These are phyloP conservation scores for Tetragnatha versicolor DNA, from an alignment of 1,140 invertebrate species.

Conservation along the genomic window DNA sequence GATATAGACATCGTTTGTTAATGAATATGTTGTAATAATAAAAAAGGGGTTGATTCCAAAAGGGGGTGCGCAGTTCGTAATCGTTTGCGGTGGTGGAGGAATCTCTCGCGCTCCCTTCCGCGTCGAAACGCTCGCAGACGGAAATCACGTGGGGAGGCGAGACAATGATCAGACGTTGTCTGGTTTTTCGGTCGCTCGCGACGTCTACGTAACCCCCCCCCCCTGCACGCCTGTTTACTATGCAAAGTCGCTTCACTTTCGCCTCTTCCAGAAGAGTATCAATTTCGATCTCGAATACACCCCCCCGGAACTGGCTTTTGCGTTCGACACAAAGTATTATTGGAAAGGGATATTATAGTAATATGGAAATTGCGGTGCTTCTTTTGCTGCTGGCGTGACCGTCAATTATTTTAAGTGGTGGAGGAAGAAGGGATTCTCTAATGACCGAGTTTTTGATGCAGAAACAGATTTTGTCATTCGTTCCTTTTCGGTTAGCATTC, in stretches of 20 bases:
- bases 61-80: not conserved
- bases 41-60: not conserved
- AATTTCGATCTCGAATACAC: not conserved
- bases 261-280: no score
- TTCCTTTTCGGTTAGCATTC: no score
- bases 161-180: constrained; percentile 39
- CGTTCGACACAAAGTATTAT: no score
- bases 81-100: not conserved
- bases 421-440: no score
- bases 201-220: not conserved
- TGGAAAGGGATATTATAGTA: no score
- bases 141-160: constrained; percentile 30
- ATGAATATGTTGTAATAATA: not conserved
- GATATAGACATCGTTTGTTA: not conserved
- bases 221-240: constrained; percentile 11
- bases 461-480: no score
- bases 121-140: constrained; percentile 11
- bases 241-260: constrained; percentile 14
- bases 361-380: no score
- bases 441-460: no score
- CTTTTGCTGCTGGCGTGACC: no score
- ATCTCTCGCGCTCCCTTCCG: not conserved
- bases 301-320: no score
- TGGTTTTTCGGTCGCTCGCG: constrained; percentile 5
- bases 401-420: no score